These are phyloP conservation scores for Drosophila nebulosa DNA, from an alignment of 1,140 invertebrate species.

Conservation along the genomic window DNA sequence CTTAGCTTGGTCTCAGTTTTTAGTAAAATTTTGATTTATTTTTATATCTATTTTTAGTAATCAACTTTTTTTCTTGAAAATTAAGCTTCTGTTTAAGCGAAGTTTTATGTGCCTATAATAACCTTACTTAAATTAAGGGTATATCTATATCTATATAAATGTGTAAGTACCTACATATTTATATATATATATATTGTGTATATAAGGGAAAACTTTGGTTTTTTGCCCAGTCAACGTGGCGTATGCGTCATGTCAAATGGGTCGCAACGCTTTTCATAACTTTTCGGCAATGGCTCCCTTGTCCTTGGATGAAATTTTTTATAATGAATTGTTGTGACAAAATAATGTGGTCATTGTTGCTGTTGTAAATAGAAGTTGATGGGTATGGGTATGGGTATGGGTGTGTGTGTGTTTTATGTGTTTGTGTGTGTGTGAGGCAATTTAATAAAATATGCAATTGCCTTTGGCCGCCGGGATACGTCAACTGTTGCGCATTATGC, in stretches of 20 bases:
- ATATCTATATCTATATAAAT: background rate
- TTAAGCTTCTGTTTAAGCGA: no score
- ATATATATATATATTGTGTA: slow-evolving; percentile 16
- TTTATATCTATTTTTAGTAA: no score
- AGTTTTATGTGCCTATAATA: slow-evolving; percentile 8
- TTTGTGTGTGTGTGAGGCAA: slow-evolving; percentile 44
- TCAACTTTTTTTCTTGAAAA: no score
- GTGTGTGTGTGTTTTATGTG: background rate
- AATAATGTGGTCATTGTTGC: slow-evolving; percentile 54
- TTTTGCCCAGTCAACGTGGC: slow-evolving; percentile 40
- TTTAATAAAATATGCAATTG: slow-evolving; percentile 79
- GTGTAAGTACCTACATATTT: background rate
- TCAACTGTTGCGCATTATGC: slow-evolving; percentile 41
- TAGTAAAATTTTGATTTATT: no score
- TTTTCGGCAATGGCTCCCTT: slow-evolving; percentile 45
- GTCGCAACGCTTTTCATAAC: slow-evolving; percentile 62
- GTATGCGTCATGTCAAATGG: slow-evolving; percentile 67
- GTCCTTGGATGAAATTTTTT: slow-evolving; percentile 62
- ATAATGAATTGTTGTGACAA: slow-evolving; percentile 76
- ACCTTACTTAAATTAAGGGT: slow-evolving; percentile 10
- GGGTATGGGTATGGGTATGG: slow-evolving; percentile 13
- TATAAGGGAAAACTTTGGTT: slow-evolving; percentile 23
- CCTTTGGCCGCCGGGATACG: slow-evolving; percentile 31
- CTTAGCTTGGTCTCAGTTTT: no score
- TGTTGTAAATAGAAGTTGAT: slow-evolving; percentile 16